Evolutionary conservation across 2,797 vertebrate genomes (phyloP), one percentile per base, ranked within the genome.

Genomic region (Sebastes matsubarae): DNA sequence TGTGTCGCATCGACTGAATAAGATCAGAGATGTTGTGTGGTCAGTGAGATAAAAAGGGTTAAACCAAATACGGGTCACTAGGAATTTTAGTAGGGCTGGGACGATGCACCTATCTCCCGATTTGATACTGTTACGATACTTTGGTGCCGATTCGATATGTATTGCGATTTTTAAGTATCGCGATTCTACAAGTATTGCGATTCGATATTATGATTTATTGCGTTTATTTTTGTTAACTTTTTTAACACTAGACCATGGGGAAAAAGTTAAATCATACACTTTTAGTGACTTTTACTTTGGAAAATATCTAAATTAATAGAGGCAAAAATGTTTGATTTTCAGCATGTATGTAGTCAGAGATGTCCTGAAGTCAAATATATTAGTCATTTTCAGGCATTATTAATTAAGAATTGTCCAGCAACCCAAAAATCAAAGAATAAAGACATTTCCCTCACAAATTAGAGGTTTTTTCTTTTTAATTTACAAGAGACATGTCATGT

Each of bases 11-110:
- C 9, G 25, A 42, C 36, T n/a, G 16, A 69, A 68, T 12, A 66
- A 50, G 11, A 32, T 71, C 55, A 55, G 55, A 59, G 36, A 58
- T 24, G 50, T 20, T 54, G 13, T 24, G 34, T 38, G 65, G 57
- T 6, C 38, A 38, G 12, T 66, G 46, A 57, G 72, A 74, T 52
- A 36, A 66, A 88, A 88, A 68, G 18, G 20, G 34, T 79, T 55
- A 16, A 42, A 60, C 8, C 22, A 18, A 75, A 57, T 25, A 12
- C 6, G 4, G 55, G 7, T 77, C 50, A 27, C n/a, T 5, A 27
- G 50, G 10, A 24, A 12, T 58, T 25, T 27, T 2, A 16, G 4
- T 50, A 4, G 46, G 18, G 46, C 18, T 9, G 46, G 46, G 8
- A 52, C 46, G 18, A 52, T 9, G 0, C 46, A 52, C 18, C 46